A percentile compares a stretch with the other conserved stretches of the same genome.
Evolutionary conservation across 2,888 invertebrate genomes (phyloP).

Genomic region (Idaea dimidiata): DNA sequence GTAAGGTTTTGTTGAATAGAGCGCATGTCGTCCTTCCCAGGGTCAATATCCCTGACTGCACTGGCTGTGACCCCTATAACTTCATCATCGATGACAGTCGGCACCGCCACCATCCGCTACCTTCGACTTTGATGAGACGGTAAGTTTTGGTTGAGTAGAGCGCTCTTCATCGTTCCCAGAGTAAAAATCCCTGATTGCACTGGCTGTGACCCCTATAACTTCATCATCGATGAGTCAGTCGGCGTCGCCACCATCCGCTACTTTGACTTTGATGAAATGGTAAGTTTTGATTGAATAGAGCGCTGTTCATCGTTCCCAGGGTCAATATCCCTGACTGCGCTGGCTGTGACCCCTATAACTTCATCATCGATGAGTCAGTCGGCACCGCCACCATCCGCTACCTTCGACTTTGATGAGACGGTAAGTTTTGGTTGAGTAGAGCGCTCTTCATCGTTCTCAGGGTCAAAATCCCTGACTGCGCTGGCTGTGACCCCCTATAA

Average conservation of each 20-base stretch:
- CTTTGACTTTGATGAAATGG: conserved; percentile 57
- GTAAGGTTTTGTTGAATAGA: too few relatives aligned
- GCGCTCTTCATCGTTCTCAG: too few relatives aligned
- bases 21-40: too few relatives aligned
- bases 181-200: conserved; percentile 64
- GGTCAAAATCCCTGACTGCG: conserved; percentile 66
- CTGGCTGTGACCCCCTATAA: conserved; percentile 56
- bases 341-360: conserved; percentile 57
- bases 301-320: too few relatives aligned
- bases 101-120: too few relatives aligned
- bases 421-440: conserved; percentile 37
- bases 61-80: too few relatives aligned
- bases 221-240: conserved; percentile 69
- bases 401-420: conserved; percentile 55
- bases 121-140: too few relatives aligned
- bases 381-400: conserved; percentile 53
- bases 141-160: conserved; percentile 31
- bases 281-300: too few relatives aligned
- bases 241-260: conserved; percentile 53
- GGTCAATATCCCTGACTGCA: too few relatives aligned
- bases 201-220: conserved; percentile 58
- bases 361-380: conserved; percentile 69
- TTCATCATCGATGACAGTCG: too few relatives aligned
- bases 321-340: conserved; percentile 65
- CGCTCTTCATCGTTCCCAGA: too few relatives aligned